Evolutionary conservation across 2,888 invertebrate species (phyloP), one percentile per base, ranked within the genome.

Genomic region (Lamellibrachia satsuma): DNA sequence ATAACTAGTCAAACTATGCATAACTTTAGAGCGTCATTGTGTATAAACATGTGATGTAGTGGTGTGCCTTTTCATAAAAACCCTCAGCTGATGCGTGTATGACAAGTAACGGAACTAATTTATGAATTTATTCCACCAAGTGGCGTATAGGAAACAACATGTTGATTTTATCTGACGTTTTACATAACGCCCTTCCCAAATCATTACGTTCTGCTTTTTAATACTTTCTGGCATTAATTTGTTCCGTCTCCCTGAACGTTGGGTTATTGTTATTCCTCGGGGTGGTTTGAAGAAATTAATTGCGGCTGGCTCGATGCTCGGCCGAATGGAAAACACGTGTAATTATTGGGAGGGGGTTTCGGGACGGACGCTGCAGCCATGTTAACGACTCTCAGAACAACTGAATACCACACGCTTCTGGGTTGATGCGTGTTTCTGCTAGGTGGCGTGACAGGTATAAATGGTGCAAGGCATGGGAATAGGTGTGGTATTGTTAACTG

Each of bases 71-170:
- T 75, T 15, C 22, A 75, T 75, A 75, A 75, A 75, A 75, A 75
- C 75, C 75, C 22, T 22, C 75, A 6, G 22, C 15, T 60, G 60
- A 60, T 60, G 60, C 60, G 60, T 7, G 60, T 60, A 60, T 60
- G 60, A 60, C 75, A 75, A 75, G 75, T 22, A 4, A 75, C 75
- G 75, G 75, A 75, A 75, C 75, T 75, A 75, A 75, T 75, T 75
- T 75, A 75, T 75, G 75, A 75, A 75, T 75, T 75, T 75, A 75
- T 75, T 75, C 75, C 75, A 75, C 75, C 75, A 75, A 75, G 75
- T 75, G 75, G 75, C 75, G n/a, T 75, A 75, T 22, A 15, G 75
- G 75, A 75, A 75, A 75, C 75, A 75, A 75, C 75, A 75, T 75
- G 75, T 75, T 75, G 75, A 75, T 75, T 75, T 75, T 75, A 75